Percentiles rank a stretch among this genome's conserved stretches.
phyloP scores from a whole-genome alignment of 2,888 invertebrate species.

The Apamea crenata region DNA sequence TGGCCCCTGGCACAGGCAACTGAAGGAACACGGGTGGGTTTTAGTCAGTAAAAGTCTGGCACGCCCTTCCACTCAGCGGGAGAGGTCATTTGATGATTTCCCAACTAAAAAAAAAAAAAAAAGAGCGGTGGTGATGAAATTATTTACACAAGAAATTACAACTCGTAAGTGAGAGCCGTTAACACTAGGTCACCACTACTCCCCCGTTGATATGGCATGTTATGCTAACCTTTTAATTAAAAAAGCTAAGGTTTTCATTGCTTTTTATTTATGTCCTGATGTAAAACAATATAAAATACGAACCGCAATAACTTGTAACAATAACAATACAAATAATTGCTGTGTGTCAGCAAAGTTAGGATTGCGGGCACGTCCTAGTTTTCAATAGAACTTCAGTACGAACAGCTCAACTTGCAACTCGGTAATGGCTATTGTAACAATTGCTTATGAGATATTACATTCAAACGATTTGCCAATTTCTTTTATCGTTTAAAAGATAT shows the following conservation, averaged over 20 bases:
- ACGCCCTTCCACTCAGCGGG: too few species aligned
- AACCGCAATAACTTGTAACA: conserved; percentile 29
- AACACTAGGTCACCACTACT: not conserved
- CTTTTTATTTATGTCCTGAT: not conserved
- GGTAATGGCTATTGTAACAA: conserved; percentile 14
- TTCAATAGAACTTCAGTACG: conserved; percentile 23
- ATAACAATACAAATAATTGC: conserved; percentile 40
- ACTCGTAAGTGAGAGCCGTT: not conserved
- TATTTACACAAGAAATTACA: not conserved
- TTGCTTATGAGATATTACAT: not conserved
- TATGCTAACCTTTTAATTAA: not conserved
- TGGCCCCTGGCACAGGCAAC: too few species aligned
- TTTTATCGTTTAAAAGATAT: not conserved
- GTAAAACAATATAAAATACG: not conserved
- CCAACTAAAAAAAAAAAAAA: too few species aligned
- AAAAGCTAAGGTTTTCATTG: not conserved
- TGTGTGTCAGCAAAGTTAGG: conserved; percentile 33
- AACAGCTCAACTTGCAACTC: conserved; percentile 34
- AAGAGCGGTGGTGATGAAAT: not conserved
- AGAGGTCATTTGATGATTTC: too few species aligned
- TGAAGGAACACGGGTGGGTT: too few species aligned
- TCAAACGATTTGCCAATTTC: not conserved
- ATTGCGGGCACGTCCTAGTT: conserved; percentile 47
- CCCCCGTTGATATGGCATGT: not conserved
- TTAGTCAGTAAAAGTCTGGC: too few species aligned